Evolutionary conservation across 37 sponge, comb jelly and placozoan genomes (phyloP).

Genomic region (Mnemiopsis leidyi): DNA sequence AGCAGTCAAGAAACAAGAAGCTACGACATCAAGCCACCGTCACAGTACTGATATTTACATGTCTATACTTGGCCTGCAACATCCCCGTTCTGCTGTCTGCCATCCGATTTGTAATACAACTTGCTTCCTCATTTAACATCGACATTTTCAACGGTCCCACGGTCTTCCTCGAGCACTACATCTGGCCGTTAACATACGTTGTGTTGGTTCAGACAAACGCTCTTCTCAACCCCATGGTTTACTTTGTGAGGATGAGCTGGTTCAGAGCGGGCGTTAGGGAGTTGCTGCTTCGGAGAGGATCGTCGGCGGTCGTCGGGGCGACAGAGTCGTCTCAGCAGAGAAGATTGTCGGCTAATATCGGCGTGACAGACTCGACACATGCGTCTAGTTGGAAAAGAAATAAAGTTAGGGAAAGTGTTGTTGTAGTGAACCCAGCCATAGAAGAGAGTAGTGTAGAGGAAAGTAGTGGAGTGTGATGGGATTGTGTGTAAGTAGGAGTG

Average conservation of each 20-base stretch:
- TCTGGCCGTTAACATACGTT: constrained; percentile 26
- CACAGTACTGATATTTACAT: constrained; percentile 40
- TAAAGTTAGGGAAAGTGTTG: no score
- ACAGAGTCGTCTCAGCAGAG: no score
- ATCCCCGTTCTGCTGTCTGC: constrained; percentile 8
- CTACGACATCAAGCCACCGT: constrained; percentile 3
- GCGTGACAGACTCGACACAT: no score
- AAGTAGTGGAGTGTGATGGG: no score
- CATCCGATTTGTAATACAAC: neutral
- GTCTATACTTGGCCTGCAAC: constrained; percentile 33
- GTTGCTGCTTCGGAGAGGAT: neutral
- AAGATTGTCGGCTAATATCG: no score
- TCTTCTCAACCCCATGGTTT: constrained; percentile 32
- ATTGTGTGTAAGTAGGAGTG: no score
- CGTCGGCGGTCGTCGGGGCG: no score
- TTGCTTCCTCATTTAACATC: neutral
- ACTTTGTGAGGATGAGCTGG: constrained; percentile 40
- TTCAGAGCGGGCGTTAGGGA: constrained; percentile 1
- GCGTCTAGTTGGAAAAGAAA: no score
- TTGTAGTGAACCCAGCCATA: no score
- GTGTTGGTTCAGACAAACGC: constrained; percentile 41
- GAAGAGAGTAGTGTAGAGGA: no score
- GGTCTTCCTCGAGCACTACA: constrained; percentile 39
- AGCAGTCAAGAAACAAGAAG: neutral
- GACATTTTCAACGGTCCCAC: neutral